These are phyloP conservation scores for Manis javanica DNA, from an alignment of 2,797 vertebrate species.

Conservation along the genomic window DNA sequence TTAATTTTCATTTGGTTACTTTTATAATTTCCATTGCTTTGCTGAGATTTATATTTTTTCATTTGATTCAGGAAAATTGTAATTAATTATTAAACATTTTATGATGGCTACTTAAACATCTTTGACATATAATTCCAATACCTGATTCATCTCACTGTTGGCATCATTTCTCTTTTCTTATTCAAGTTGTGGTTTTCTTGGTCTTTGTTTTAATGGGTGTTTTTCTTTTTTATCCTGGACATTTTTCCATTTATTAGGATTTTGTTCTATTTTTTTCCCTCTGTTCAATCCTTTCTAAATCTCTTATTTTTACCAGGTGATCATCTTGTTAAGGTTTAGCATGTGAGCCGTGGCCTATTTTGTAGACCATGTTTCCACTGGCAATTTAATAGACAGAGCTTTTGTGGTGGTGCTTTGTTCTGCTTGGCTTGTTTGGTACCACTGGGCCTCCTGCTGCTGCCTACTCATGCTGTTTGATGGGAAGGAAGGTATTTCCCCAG, in stretches of 20 bases:
- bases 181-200: neutral
- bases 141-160: neutral
- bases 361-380: neutral
- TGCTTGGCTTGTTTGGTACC: neutral
- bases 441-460: neutral
- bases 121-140: neutral
- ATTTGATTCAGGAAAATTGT: neutral
- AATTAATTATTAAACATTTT: constrained; percentile 1
- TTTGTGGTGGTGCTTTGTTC: neutral
- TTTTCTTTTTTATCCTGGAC: neutral
- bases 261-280: too few species aligned
- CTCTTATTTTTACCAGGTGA: neutral
- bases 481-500: neutral
- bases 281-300: neutral
- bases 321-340: neutral
- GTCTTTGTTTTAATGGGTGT: neutral
- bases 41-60: neutral
- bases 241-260: neutral
- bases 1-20: constrained; percentile 11
- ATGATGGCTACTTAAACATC: neutral
- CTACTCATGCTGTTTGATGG: neutral
- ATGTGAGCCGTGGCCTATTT: neutral
- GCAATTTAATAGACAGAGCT: neutral
- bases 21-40: constrained; percentile 1
- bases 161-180: neutral